Evolutionary conservation across 2,113 vertebrate species (phyloP).

Genomic region (Colinus virginianus): DNA sequence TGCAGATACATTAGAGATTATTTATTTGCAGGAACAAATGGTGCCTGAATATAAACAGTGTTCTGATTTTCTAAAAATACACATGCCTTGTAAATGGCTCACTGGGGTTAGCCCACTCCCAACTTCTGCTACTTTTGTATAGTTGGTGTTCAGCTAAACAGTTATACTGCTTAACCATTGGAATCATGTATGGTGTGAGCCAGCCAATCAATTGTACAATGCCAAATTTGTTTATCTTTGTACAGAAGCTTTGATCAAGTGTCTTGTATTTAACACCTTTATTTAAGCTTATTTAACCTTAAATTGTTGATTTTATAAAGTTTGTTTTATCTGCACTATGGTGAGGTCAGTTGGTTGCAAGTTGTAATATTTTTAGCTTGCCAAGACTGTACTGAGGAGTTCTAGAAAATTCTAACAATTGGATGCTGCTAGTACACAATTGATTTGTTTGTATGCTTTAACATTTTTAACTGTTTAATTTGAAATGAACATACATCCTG

Average conservation of each 20-base stretch:
- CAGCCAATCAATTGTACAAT: conserved; percentile 84
- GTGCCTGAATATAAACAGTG: conserved; percentile 91
- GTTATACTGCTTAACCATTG: conserved; percentile 58
- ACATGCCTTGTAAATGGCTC: conserved; percentile 91
- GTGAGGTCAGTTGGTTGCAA: conserved; percentile 83
- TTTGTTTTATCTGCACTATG: conserved; percentile 86
- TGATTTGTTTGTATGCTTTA: conserved; percentile 93
- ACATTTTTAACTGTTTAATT: conserved; percentile 90
- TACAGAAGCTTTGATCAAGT: conserved; percentile 92
- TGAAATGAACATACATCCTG: conserved; percentile 87
- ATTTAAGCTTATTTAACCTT: conserved; percentile 99
- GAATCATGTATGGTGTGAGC: conserved; percentile 72
- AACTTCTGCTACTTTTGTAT: conserved; percentile 74
- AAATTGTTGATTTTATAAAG: conserved; percentile 93
- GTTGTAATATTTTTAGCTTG: conserved; percentile 85
- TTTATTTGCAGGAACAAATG: conserved; percentile 91
- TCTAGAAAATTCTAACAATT: conserved; percentile 88
- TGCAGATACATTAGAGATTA: conserved; percentile 84
- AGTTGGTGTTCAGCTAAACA: conserved; percentile 79
- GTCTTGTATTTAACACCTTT: conserved; percentile 97
- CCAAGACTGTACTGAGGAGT: conserved; percentile 79
- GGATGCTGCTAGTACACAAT: conserved; percentile 93
- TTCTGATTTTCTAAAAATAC: conserved; percentile 82
- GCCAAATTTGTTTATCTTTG: conserved; percentile 92
- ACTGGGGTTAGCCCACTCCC: conserved; percentile 72